A percentile compares a stretch with the other conserved stretches of the same genome.
Evolutionary conservation across 2,113 vertebrate species (phyloP).

Genomic region (Odocoileus hemionus): DNA sequence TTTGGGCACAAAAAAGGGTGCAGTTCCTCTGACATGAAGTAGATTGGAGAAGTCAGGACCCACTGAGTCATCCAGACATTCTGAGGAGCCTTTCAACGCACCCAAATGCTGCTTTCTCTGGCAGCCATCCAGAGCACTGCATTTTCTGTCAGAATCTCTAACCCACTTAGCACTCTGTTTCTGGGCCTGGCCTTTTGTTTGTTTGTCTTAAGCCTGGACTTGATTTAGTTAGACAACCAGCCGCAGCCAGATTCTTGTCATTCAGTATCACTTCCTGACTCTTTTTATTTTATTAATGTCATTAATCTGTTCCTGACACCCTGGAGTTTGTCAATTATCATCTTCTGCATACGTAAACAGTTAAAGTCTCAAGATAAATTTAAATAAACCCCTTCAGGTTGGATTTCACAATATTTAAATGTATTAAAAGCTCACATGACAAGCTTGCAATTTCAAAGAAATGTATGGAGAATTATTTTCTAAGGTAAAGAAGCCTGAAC

Average conservation of each 20-base stretch:
- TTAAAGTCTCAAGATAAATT: slow-evolving; percentile 20
- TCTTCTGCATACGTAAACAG: neutral
- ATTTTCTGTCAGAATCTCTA: slow-evolving; percentile 34
- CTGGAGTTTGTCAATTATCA: neutral
- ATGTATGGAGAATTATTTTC: neutral
- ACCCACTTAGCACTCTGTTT: slow-evolving; percentile 60
- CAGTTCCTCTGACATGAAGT: neutral
- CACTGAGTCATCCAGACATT: neutral
- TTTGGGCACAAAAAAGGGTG: neutral
- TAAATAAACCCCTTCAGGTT: neutral
- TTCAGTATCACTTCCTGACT: slow-evolving; percentile 43
- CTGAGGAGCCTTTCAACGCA: neutral
- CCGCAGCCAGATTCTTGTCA: slow-evolving; percentile 39
- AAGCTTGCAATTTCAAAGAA: slow-evolving; percentile 18
- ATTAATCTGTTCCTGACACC: slow-evolving; percentile 42
- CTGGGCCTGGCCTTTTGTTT: slow-evolving; percentile 56
- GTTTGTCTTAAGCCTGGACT: slow-evolving; percentile 37
- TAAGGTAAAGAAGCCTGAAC: neutral
- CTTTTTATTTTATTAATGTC: slow-evolving; percentile 40
- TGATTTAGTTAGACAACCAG: slow-evolving; percentile 62
- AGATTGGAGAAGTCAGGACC: neutral
- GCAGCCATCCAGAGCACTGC: neutral
- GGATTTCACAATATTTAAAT: slow-evolving; percentile 28
- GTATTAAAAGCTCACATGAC: neutral
- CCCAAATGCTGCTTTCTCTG: neutral